Base-by-base conservation (phyloP, 2,113 vertebrate genomes). In the Hemibagrus wyckioides region DNA sequence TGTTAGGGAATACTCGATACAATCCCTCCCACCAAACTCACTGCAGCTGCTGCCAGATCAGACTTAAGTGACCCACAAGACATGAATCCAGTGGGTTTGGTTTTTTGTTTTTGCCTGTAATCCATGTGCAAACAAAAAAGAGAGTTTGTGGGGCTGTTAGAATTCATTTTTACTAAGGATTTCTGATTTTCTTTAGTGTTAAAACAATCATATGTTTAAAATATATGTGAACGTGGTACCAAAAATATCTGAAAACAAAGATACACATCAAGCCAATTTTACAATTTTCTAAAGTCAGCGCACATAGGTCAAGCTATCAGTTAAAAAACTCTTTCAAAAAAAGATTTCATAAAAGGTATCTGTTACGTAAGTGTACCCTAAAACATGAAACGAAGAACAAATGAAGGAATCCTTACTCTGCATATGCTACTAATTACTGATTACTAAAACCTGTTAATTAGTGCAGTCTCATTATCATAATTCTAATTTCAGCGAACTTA, bases 51-150 rank as follows among this genome's bases (percentile, higher is more conserved):
- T 82, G 85, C 39, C 30, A 48, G 56, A 73, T 80, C 80, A 84
- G 86, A 50, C 76, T 88, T 82, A 79, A 7, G 21, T 25, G 50
- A 67, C 82, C 67, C 14, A 28, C n/a, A 85, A 59, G 23, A 39
- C 14, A 82, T n/a, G 87, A 48, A 73, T 25, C 8, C 36, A 73
- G 36, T 25, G 76, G 41, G 52, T 54, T n/a, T 7, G 33, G 63
- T 23, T 80, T 71, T 2, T 14, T 25, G 23, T 80, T 67, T 76
- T 23, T 44, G 10, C 41, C 54, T 73, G 6, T 89, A 88, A 89
- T 89, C 88, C 50, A 39, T 7, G 57, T 88, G 91, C 89, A 36
- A 85, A 80, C 30, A 73, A 48, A 14, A 85, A 23, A 61, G 61
- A 69, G 85, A 80, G 83, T 75, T 28, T 28, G 56, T n/a, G n/a